These are phyloP conservation scores for Scarus forsteni DNA, from an alignment of 2,797 vertebrate species.

Conservation along the genomic window DNA sequence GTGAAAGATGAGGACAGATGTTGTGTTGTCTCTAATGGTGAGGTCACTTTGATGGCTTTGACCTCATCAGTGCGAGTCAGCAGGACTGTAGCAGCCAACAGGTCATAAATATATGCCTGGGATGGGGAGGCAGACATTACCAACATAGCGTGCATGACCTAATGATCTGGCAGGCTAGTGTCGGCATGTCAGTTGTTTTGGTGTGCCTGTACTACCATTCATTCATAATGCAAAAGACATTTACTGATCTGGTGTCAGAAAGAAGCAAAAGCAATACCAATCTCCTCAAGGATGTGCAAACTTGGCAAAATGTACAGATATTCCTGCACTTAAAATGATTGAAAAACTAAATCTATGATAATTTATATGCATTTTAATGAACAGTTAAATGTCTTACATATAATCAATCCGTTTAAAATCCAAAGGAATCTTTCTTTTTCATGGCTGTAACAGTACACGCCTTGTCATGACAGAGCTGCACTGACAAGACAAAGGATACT, in stretches of 20 bases:
- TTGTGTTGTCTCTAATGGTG: constrained; percentile 78
- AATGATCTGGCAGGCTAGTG: constrained; percentile 77
- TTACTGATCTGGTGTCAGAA: constrained; percentile 36
- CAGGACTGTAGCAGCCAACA: constrained; percentile 76
- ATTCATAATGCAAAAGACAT: constrained; percentile 62
- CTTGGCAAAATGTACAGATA: too few relatives aligned
- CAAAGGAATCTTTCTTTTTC: too few relatives aligned
- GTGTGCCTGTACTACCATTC: constrained; percentile 72
- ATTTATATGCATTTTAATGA: too few relatives aligned
- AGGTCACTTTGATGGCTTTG: constrained; percentile 84
- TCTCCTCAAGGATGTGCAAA: background rate
- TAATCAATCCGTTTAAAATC: too few relatives aligned
- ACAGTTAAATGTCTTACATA: too few relatives aligned
- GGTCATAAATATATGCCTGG: constrained; percentile 83
- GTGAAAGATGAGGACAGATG: constrained; percentile 83
- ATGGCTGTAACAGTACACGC: too few relatives aligned
- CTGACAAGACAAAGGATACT: too few relatives aligned
- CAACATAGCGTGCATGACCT: constrained; percentile 79
- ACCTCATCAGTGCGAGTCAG: constrained; percentile 80
- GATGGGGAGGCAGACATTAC: constrained; percentile 83
- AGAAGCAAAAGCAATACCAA: constrained; percentile 21
- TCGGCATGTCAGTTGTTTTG: constrained; percentile 60
- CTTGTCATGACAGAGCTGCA: too few relatives aligned
- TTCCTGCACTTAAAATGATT: too few relatives aligned
- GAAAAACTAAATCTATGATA: too few relatives aligned